A percentile compares a stretch with the other conserved stretches of the same genome.
phyloP scores from a whole-genome alignment of 2,888 invertebrate species.

The Labia minor region DNA sequence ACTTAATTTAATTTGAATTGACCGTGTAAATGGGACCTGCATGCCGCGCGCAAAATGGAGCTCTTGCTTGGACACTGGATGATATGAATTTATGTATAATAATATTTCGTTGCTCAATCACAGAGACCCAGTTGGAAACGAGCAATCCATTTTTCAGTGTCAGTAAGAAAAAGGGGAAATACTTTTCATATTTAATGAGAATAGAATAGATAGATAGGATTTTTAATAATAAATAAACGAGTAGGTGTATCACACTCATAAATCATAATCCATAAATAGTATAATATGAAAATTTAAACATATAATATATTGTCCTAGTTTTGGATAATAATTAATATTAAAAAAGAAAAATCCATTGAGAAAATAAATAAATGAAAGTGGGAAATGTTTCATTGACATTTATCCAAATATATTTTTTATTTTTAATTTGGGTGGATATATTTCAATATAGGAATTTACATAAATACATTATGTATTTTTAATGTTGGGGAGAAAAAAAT shows the following conservation, averaged over 20 bases:
- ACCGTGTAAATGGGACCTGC: neutral
- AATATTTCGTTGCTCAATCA: neutral
- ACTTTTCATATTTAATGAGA: constrained; percentile 1
- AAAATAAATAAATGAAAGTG: no score
- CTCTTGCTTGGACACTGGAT: neutral
- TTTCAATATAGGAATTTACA: no score
- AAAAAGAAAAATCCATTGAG: no score
- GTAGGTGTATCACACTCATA: neutral
- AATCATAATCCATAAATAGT: neutral
- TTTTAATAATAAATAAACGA: neutral
- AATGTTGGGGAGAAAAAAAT: no score
- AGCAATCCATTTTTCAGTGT: neutral
- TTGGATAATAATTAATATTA: no score
- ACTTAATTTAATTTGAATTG: neutral
- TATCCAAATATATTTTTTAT: no score
- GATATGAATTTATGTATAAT: constrained; percentile 13
- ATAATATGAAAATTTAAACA: no score
- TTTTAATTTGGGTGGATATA: no score
- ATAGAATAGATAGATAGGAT: neutral
- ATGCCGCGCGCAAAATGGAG: neutral
- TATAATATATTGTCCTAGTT: no score
- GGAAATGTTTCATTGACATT: no score
- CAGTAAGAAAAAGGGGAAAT: neutral
- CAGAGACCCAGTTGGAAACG: neutral
- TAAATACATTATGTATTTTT: no score